Evolutionary conservation across 2,113 vertebrate genomes (phyloP).

Genomic region (Grammomys surdaster): DNA sequence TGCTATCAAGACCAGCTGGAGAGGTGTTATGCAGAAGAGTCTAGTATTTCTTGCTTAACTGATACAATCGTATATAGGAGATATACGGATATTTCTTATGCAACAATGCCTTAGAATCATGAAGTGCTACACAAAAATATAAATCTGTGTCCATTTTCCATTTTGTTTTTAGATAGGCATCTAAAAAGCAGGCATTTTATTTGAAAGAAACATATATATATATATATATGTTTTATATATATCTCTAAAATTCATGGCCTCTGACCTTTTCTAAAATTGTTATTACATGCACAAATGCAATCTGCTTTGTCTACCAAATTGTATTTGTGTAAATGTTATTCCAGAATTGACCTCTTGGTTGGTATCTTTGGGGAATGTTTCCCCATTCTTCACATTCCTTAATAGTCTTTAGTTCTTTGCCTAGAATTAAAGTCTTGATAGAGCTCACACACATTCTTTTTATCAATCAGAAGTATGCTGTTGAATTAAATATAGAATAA

Average conservation of each 20-base stretch:
- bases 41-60: neutral
- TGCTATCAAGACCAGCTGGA: neutral
- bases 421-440: neutral
- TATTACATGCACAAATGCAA: neutral
- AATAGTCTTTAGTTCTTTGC: neutral
- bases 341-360: neutral
- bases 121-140: neutral
- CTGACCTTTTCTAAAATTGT: neutral
- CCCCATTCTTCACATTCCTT: neutral
- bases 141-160: neutral
- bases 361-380: neutral
- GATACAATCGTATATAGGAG: neutral
- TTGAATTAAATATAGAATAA: neutral
- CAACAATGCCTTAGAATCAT: neutral
- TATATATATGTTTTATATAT: too few relatives aligned
- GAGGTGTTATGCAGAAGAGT: neutral
- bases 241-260: neutral
- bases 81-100: neutral
- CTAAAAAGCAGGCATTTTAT: neutral
- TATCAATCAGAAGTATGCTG: neutral
- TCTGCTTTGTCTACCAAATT: neutral
- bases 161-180: neutral
- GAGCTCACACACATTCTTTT: neutral
- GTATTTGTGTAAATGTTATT: neutral
- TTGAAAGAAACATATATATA: too few relatives aligned